phyloP scores from a whole-genome alignment of 2,888 invertebrate genomes.

The Hipparchia semele region DNA sequence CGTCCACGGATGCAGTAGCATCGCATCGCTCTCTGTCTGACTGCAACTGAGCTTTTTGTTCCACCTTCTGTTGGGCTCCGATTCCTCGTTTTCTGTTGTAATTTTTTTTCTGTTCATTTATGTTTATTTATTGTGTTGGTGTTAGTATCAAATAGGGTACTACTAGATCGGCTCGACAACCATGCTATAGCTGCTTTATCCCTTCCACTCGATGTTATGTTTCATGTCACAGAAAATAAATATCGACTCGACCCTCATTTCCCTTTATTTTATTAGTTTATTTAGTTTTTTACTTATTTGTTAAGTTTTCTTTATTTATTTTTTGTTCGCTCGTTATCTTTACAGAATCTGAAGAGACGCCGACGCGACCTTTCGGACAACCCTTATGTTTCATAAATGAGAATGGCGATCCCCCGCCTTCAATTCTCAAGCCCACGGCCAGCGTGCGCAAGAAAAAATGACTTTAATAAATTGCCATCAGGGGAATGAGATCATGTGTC shows the following conservation, averaged over 20 bases:
- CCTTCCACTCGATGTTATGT: constrained; percentile 62
- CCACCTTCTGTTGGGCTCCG: constrained; percentile 70
- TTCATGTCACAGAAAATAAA: constrained; percentile 51
- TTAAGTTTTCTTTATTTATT: constrained; percentile 54
- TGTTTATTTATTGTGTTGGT: constrained; percentile 54
- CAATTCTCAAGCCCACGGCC: constrained; percentile 78
- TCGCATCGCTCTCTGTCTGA: constrained; percentile 70
- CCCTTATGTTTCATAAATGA: constrained; percentile 88
- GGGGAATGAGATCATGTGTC: constrained; percentile 24
- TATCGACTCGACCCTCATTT: constrained; percentile 39
- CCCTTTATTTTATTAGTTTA: constrained; percentile 43
- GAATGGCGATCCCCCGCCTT: constrained; percentile 80
- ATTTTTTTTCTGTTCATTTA: constrained; percentile 62
- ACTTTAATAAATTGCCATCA: constrained; percentile 41
- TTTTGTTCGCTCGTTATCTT: constrained; percentile 71
- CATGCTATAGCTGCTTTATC: constrained; percentile 73
- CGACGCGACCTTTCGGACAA: constrained; percentile 90
- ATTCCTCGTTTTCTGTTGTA: constrained; percentile 74
- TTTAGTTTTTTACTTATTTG: constrained; percentile 49
- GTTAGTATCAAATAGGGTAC: constrained; percentile 73
- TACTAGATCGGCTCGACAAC: constrained; percentile 71
- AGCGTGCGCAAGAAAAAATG: constrained; percentile 81
- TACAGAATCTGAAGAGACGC: constrained; percentile 82
- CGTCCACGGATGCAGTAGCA: constrained; percentile 72
- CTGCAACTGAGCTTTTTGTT: constrained; percentile 78